Percentiles rank a stretch among this genome's conserved stretches.
These are phyloP conservation scores for Gasterosteus aculeatus DNA, from an alignment of 2,113 vertebrate species.

Conservation along the genomic window DNA sequence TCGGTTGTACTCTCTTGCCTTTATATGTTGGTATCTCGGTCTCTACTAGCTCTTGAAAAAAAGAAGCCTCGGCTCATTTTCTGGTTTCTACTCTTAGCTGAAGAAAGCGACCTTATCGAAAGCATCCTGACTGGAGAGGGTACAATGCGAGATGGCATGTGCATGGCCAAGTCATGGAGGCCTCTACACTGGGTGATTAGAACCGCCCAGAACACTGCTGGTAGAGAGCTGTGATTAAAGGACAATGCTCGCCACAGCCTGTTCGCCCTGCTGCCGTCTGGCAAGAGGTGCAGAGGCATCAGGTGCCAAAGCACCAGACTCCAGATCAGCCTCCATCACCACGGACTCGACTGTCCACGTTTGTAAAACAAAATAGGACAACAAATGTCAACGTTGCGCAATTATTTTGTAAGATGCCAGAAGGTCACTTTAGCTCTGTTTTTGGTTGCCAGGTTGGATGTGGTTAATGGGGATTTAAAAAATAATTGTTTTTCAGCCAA, in stretches of 20 bases:
- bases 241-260: background rate
- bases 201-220: background rate
- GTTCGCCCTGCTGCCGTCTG: background rate
- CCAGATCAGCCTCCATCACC: background rate
- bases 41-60: too few species aligned
- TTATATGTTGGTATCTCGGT: too few species aligned
- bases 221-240: background rate
- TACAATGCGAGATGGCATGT: background rate
- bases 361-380: background rate
- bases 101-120: too few species aligned
- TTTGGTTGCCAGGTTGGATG: background rate
- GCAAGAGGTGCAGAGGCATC: background rate
- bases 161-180: background rate
- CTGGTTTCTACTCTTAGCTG: too few species aligned
- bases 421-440: background rate
- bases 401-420: background rate
- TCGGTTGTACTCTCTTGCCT: too few species aligned
- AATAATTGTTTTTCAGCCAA: background rate
- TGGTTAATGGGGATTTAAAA: background rate
- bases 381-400: background rate
- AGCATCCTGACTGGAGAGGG: too few species aligned
- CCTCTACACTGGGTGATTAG: background rate
- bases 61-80: too few species aligned
- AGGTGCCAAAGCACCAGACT: background rate
- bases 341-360: background rate